Evolutionary conservation across 2,888 invertebrate species (phyloP).

Genomic region (Nephrotoma guestfalica): DNA sequence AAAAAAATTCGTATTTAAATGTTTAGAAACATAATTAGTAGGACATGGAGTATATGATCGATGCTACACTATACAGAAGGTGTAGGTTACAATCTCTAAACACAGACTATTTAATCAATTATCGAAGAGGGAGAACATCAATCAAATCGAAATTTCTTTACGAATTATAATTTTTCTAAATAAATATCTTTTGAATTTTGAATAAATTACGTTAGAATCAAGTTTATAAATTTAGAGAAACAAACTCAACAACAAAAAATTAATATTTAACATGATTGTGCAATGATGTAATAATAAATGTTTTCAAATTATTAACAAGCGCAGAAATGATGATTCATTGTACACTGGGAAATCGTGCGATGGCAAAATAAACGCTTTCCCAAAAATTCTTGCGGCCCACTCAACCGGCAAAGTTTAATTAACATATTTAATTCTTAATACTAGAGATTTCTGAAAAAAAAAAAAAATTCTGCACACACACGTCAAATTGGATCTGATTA

Average conservation of each 20-base stretch:
- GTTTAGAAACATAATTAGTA: background rate
- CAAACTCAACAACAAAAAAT: background rate
- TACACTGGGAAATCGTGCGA: background rate
- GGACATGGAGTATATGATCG: background rate
- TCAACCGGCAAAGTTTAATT: background rate
- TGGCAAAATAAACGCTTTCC: background rate
- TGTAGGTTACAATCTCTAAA: background rate
- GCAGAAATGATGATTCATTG: background rate
- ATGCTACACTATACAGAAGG: background rate
- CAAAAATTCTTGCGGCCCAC: background rate
- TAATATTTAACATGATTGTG: background rate
- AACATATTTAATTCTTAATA: background rate
- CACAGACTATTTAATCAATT: background rate
- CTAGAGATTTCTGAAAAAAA: background rate
- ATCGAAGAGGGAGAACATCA: background rate
- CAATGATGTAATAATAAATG: background rate
- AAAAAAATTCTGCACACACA: background rate
- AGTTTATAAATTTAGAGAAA: background rate
- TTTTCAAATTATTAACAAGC: background rate
- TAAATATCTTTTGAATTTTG: background rate
- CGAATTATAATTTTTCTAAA: background rate
- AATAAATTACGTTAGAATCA: background rate
- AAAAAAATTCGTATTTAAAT: background rate
- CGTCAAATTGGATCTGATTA: background rate
- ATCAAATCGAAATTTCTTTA: background rate